phyloP scores from a whole-genome alignment of 1,140 invertebrate genomes.

The Psilanteris sp. region DNA sequence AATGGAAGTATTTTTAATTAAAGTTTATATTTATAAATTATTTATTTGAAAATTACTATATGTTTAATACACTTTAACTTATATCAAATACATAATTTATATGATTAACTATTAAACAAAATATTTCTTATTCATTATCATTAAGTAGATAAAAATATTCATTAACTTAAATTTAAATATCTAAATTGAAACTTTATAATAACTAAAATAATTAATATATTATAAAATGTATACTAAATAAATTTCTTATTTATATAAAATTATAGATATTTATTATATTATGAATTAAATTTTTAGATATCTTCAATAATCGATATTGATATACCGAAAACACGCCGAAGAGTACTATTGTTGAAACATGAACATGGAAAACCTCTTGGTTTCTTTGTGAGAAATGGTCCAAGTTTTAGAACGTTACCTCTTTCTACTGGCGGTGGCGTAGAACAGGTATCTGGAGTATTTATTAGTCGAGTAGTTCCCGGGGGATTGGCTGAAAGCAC shows the following conservation, averaged over 20 bases:
- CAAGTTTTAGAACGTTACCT: conserved; percentile 88
- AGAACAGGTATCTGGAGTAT: conserved; percentile 95
- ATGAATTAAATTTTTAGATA: conserved; percentile 80
- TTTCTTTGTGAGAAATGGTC: conserved; percentile 95
- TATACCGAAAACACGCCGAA: conserved; percentile 97
- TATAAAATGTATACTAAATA: background rate
- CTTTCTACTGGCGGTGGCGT: conserved; percentile 84
- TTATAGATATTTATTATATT: background rate
- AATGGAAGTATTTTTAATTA: background rate
- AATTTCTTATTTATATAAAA: too few relatives aligned
- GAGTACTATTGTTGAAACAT: conserved; percentile 97
- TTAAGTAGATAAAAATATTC: too few relatives aligned
- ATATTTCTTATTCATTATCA: too few relatives aligned
- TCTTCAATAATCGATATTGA: conserved; percentile 99
- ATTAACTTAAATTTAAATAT: too few relatives aligned
- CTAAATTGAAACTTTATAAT: too few relatives aligned
- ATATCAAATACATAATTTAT: too few relatives aligned
- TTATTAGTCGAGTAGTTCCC: conserved; percentile 94
- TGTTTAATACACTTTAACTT: too few relatives aligned
- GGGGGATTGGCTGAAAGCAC: conserved; percentile 95
- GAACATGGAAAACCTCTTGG: conserved; percentile 98
- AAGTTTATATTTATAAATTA: too few relatives aligned
- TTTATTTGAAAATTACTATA: too few relatives aligned
- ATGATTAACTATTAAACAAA: too few relatives aligned
- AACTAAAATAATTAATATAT: too few relatives aligned